Evolutionary conservation across 2,888 invertebrate species (phyloP).

Genomic region (Hirtodrosophila duncani): DNA sequence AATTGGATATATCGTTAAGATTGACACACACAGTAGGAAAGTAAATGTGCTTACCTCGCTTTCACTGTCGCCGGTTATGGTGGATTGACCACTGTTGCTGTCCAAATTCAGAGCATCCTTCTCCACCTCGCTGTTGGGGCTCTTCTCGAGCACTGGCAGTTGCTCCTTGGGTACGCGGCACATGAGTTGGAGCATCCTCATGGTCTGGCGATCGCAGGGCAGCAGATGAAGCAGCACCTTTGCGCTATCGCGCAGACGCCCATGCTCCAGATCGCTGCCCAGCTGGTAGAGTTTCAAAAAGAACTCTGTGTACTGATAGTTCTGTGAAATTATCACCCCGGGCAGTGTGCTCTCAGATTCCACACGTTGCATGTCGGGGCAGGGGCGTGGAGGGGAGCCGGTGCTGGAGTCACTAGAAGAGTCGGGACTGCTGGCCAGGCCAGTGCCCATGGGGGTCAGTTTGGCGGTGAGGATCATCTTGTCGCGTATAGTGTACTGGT

Average conservation of each 20-base stretch:
- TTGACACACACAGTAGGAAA: background rate
- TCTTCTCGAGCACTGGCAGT: conserved; percentile 8
- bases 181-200: conserved; percentile 76
- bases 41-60: conserved; percentile 47
- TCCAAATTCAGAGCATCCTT: conserved; percentile 29
- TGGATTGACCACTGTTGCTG: conserved; percentile 35
- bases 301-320: conserved; percentile 87
- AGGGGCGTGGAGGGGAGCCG: conserved; percentile 92
- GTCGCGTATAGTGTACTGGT: conserved; percentile 85
- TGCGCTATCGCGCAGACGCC: conserved; percentile 87
- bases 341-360: conserved; percentile 94
- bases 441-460: conserved; percentile 85
- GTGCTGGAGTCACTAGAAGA: conserved; percentile 97
- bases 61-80: conserved; percentile 10
- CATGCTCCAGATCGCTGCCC: conserved; percentile 89
- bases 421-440: conserved; percentile 89
- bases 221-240: conserved; percentile 75
- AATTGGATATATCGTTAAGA: too few relatives aligned
- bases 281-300: conserved; percentile 92
- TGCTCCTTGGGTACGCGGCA: conserved; percentile 66
- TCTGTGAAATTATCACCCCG: conserved; percentile 93
- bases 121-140: conserved; percentile 42
- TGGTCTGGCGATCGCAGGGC: conserved; percentile 79
- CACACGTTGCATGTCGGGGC: conserved; percentile 85
- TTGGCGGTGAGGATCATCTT: conserved; percentile 91